Conservation (phyloP, 2,113 vertebrate species). For the Micronycteris hirsuta region DNA sequence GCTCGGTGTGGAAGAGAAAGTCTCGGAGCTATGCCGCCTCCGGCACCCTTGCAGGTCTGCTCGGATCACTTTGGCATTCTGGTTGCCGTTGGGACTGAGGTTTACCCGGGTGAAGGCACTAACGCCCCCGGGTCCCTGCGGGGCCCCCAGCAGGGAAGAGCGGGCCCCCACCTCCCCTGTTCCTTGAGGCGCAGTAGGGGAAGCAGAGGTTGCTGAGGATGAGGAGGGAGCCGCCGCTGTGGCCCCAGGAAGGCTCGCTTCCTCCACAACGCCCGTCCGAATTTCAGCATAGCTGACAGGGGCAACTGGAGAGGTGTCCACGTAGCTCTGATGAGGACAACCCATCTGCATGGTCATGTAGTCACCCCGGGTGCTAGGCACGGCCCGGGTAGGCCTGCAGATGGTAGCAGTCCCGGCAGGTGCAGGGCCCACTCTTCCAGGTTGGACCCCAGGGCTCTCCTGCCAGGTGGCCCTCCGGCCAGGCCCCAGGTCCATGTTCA, state of each 20-base stretch:
- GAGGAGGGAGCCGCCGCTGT: conserved; percentile 26
- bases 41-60: conserved; percentile 87
- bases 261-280: conserved; percentile 66
- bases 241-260: conserved; percentile 54
- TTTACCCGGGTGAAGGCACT: conserved; percentile 86
- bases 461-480: conserved; percentile 71
- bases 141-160: conserved; percentile 74
- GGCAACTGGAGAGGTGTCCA: conserved; percentile 68
- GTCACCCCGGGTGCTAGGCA: conserved; percentile 73
- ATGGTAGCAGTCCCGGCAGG: conserved; percentile 54
- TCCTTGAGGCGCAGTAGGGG: conserved; percentile 50
- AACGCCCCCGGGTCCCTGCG: conserved; percentile 71
- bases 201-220: background rate
- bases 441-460: conserved; percentile 45
- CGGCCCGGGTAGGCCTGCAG: conserved; percentile 58
- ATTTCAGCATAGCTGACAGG: conserved; percentile 78
- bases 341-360: conserved; percentile 85
- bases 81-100: conserved; percentile 82
- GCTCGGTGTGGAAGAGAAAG: conserved; percentile 84
- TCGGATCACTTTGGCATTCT: conserved; percentile 89
- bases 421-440: conserved; percentile 49
- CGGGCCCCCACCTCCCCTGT: conserved; percentile 57
- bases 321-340: conserved; percentile 72
- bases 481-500: conserved; percentile 87
- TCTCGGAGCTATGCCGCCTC: conserved; percentile 88